A percentile compares a stretch with the other conserved stretches of the same genome.
Evolutionary conservation across 1,140 invertebrate species (phyloP).

Genomic region (Aphelinus certus): DNA sequence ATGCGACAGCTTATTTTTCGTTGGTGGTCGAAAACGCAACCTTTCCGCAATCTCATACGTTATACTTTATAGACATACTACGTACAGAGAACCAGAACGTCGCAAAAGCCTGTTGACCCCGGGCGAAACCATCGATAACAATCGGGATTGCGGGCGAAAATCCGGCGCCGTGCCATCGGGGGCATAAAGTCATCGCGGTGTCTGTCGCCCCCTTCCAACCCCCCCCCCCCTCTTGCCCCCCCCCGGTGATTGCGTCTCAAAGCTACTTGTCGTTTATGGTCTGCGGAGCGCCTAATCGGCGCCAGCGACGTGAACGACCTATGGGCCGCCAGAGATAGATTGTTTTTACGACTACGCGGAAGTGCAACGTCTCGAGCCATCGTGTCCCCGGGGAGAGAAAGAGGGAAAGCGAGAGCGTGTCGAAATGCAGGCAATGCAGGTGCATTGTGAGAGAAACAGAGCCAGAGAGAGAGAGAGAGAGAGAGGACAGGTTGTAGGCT

Average conservation of each 20-base stretch:
- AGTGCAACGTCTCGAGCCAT: neutral
- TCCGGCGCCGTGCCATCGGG: too few relatives aligned
- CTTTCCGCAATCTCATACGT: too few relatives aligned
- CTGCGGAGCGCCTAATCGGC: neutral
- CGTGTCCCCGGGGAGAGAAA: conserved; percentile 7
- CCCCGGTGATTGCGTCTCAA: too few relatives aligned
- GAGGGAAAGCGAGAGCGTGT: conserved; percentile 15
- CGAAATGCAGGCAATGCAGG: conserved; percentile 10
- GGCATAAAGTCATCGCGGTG: too few relatives aligned
- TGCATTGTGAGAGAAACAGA: neutral
- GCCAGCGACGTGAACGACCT: too few relatives aligned
- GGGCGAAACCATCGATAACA: too few relatives aligned
- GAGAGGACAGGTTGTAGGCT: conserved; percentile 23
- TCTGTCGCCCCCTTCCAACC: conserved; percentile 7
- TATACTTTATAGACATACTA: too few relatives aligned
- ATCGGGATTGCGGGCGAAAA: too few relatives aligned
- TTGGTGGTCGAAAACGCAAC: too few relatives aligned
- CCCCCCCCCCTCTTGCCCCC: neutral
- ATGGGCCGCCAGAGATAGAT: neutral
- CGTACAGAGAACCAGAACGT: too few relatives aligned
- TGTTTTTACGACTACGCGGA: conserved; percentile 14
- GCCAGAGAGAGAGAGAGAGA: neutral
- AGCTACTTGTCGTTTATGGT: neutral
- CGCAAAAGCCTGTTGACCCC: too few relatives aligned
- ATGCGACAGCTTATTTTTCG: too few relatives aligned